Conservation (phyloP, 2,113 vertebrate genomes). For the Corydoras maculifer region DNA sequence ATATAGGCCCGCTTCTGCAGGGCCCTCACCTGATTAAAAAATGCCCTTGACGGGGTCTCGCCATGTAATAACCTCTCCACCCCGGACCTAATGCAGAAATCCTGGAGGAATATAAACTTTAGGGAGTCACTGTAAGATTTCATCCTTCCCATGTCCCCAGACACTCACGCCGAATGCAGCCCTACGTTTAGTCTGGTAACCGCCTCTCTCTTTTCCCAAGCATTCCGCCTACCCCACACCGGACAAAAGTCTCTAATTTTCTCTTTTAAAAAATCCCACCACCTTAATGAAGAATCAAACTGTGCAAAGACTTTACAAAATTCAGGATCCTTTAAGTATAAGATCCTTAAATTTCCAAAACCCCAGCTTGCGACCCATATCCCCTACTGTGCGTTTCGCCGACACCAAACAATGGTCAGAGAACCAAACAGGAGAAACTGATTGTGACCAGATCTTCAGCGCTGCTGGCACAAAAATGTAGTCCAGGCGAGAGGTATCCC, state of each 20-base stretch:
- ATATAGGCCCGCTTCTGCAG: not conserved
- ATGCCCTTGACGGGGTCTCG: not conserved
- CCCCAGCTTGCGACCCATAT: not conserved
- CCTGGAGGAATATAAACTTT: not conserved
- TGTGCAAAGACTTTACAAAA: not conserved
- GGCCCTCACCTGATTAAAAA: not conserved
- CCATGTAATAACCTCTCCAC: not conserved
- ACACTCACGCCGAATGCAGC: too few species aligned
- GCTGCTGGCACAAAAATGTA: too few species aligned
- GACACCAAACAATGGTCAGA: not conserved
- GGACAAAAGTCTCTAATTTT: not conserved
- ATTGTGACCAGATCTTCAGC: not conserved
- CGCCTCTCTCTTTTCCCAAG: not conserved
- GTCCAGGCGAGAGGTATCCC: too few species aligned
- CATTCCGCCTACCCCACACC: too few species aligned
- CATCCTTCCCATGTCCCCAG: too few species aligned
- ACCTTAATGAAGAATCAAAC: not conserved
- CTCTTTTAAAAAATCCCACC: not conserved
- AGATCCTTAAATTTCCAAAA: too few species aligned
- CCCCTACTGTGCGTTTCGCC: not conserved
- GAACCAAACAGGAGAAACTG: not conserved
- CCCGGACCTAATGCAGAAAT: not conserved
- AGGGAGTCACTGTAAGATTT: too few species aligned
- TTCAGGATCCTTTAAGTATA: not conserved
- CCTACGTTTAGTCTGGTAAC: too few species aligned